Conservation (phyloP, 2,113 vertebrate genomes). For the Phaetusa simplex region DNA sequence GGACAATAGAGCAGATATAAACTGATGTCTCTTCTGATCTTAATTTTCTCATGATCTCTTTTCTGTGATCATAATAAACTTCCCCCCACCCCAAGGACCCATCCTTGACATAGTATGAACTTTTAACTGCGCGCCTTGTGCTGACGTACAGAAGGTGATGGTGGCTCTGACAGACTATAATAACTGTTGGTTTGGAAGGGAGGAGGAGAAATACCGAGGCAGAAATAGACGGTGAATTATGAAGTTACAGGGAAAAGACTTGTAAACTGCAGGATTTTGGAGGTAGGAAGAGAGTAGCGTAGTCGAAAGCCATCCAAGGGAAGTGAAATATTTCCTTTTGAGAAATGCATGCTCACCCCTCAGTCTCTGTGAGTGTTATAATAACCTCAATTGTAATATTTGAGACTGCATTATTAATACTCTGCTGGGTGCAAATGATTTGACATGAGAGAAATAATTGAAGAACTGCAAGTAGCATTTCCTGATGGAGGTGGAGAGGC, state of each 20-base stretch:
- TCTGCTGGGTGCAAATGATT: background rate
- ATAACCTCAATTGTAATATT: background rate
- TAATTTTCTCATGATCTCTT: background rate
- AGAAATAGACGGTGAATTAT: background rate
- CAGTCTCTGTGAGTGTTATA: background rate
- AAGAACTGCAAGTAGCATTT: background rate
- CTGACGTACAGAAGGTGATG: background rate
- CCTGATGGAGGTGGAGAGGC: background rate
- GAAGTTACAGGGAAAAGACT: background rate
- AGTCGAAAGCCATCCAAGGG: background rate
- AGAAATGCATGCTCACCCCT: background rate
- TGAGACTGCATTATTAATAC: background rate
- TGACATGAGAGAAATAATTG: background rate
- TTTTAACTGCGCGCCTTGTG: background rate
- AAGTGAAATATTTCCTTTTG: background rate
- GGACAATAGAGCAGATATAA: background rate
- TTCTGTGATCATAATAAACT: background rate
- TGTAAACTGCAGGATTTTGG: background rate
- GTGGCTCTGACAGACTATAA: background rate
- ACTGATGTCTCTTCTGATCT: background rate
- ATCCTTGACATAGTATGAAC: background rate
- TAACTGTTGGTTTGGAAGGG: background rate
- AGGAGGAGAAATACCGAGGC: background rate
- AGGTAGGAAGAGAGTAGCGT: background rate
- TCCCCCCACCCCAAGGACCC: background rate